phyloP scores from a whole-genome alignment of 2,113 vertebrate species.

The Scolopax mira region DNA sequence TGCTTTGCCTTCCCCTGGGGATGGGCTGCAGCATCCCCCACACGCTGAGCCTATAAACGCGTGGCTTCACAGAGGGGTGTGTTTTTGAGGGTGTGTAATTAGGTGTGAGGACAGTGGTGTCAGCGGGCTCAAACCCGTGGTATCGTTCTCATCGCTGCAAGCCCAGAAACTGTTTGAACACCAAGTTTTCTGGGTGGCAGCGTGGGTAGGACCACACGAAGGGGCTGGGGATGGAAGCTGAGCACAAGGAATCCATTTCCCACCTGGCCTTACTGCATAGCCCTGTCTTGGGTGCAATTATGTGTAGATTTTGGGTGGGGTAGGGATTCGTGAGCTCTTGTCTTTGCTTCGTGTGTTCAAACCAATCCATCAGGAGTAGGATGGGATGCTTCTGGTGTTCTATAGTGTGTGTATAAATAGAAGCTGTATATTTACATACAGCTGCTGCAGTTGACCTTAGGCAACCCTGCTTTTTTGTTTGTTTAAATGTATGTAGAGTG shows the following conservation, averaged over 20 bases:
- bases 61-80: neutral
- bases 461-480: neutral
- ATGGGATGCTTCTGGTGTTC: neutral
- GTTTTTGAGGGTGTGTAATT: neutral
- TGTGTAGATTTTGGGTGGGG: neutral
- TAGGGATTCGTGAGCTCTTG: neutral
- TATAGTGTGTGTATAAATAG: neutral
- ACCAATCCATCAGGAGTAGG: neutral
- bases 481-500: neutral
- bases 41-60: accelerated
- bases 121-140: neutral
- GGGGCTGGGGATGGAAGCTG: neutral
- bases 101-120: neutral
- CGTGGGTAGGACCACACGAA: accelerated
- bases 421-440: neutral
- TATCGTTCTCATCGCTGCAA: neutral
- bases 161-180: neutral
- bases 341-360: neutral
- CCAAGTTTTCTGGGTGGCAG: neutral
- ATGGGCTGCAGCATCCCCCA: accelerated
- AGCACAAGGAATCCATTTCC: accelerated
- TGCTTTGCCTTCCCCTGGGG: accelerated
- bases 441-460: conserved; percentile 32
- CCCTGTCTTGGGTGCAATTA: accelerated
- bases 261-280: neutral